phyloP scores from a whole-genome alignment of 1,140 invertebrate species.

The Pseudachorutes palmiensis region DNA sequence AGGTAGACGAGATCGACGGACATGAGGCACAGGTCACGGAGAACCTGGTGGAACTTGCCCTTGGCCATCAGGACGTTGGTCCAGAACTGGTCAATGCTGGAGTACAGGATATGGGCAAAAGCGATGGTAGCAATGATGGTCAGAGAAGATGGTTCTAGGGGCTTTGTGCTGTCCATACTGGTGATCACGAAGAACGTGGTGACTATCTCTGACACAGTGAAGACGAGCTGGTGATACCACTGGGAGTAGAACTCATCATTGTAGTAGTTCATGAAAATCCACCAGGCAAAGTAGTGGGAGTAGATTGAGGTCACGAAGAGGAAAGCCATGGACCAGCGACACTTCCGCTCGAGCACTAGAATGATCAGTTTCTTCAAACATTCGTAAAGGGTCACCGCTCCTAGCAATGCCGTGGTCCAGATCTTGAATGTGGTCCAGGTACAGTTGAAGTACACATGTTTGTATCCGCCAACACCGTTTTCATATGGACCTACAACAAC shows the following conservation, averaged over 20 bases:
- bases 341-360: slow-evolving; percentile 49
- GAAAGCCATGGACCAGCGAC: slow-evolving; percentile 60
- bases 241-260: slow-evolving; percentile 57
- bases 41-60: slow-evolving; percentile 53
- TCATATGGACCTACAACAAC: no score
- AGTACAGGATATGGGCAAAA: slow-evolving; percentile 60
- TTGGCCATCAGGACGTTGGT: slow-evolving; percentile 60
- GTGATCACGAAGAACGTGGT: slow-evolving; percentile 53
- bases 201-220: slow-evolving; percentile 61
- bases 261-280: slow-evolving; percentile 73
- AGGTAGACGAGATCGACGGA: slow-evolving; percentile 26
- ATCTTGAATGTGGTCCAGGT: no score
- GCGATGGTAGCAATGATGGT: slow-evolving; percentile 58
- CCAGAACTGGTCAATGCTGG: slow-evolving; percentile 66
- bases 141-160: slow-evolving; percentile 54
- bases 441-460: no score
- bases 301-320: slow-evolving; percentile 62
- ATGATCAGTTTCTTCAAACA: slow-evolving; percentile 55
- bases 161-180: slow-evolving; percentile 48
- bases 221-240: slow-evolving; percentile 49
- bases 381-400: slow-evolving; percentile 53
- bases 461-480: no score
- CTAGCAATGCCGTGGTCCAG: slow-evolving; percentile 56
- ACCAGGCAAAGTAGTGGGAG: slow-evolving; percentile 77
- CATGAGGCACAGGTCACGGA: slow-evolving; percentile 29